Base-by-base conservation (phyloP, 2,797 vertebrate species). In the Sebastes aleutianus region DNA sequence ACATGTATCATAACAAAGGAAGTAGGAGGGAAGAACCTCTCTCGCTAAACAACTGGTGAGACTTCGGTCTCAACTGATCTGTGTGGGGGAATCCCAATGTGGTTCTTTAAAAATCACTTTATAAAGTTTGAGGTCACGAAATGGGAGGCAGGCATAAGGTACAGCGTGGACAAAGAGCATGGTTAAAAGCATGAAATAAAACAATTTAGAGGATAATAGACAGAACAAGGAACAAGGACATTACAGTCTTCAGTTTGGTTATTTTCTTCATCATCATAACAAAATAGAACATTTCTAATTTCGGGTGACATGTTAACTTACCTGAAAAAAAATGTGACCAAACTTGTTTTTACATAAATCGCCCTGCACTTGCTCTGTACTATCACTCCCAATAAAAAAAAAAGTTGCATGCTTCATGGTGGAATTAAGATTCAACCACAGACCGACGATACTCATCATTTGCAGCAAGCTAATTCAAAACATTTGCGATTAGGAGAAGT, bases 401-500 rank as follows among this genome's bases (percentile, higher is more conserved):
- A 22, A 66, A 11, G 14, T 8, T 24, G 1, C 14, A 1, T 18
- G 9, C 54, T 70, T 59, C 12, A 11, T 16, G 13, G 31, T 4
- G 20, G n/a, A 50, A 8, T 11, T 24, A 3, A 50, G 14, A 8
- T 58, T 43, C 20, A 59, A 9, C 63, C 26, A 13, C 22, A 36
- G 10, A 8, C 39, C 39, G 1, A 43, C 0, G 7, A 36, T 24
- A 4, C 18, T 69, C 12, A 10, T 50, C 3, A 26, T 43, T 18
- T 29, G 4, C 43, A 16, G 32, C 8, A 24, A 27, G 58, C 22
- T 1, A 10, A 43, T 47, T 47, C 4, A 32, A 63, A 61, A 8
- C 5, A 1, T 22, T 5, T 66, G 3, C 14, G 18, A 58, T 31
- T 85, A 83, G 54, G 64, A 85, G 89, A 86, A 92, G 88, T 88